phyloP scores from a whole-genome alignment of 2,888 invertebrate species.

The Temnothorax ravouxi region DNA sequence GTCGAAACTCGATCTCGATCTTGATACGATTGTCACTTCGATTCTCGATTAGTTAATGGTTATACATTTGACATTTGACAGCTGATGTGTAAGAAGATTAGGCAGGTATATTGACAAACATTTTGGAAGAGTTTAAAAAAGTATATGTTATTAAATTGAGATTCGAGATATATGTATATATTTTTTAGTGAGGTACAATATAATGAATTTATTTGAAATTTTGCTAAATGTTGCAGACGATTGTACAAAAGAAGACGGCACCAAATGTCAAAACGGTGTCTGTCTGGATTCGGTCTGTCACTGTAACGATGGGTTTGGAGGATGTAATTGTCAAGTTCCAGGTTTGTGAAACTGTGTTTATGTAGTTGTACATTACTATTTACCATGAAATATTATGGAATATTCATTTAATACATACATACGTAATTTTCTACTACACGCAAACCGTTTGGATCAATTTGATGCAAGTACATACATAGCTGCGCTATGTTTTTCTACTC shows the following conservation, averaged over 20 bases:
- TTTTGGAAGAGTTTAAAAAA: background rate
- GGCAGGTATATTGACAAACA: too few species aligned
- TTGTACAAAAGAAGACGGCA: slow-evolving; percentile 96
- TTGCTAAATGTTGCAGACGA: slow-evolving; percentile 89
- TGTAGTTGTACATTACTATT: background rate
- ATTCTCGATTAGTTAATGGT: too few species aligned
- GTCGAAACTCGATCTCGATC: too few species aligned
- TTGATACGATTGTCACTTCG: too few species aligned
- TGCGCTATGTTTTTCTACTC: background rate
- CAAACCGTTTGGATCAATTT: slow-evolving; percentile 21
- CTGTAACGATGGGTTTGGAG: slow-evolving; percentile 98
- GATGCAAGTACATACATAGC: slow-evolving; percentile 9
- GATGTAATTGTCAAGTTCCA: slow-evolving; percentile 97
- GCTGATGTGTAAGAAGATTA: too few species aligned
- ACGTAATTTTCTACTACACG: background rate
- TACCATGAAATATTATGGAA: too few species aligned
- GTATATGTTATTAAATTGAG: background rate
- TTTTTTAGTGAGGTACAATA: background rate
- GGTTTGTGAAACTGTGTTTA: slow-evolving; percentile 88
- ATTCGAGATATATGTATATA: background rate
- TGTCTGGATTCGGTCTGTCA: slow-evolving; percentile 97
- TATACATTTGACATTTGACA: too few species aligned
- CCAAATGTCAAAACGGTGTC: slow-evolving; percentile 96
- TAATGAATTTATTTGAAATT: background rate
- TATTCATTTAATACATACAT: slow-evolving; percentile 16